A percentile compares a stretch with the other conserved stretches of the same genome.
phyloP scores from a whole-genome alignment of 92 coral and sea anemone species.

The Actinostola sp. region DNA sequence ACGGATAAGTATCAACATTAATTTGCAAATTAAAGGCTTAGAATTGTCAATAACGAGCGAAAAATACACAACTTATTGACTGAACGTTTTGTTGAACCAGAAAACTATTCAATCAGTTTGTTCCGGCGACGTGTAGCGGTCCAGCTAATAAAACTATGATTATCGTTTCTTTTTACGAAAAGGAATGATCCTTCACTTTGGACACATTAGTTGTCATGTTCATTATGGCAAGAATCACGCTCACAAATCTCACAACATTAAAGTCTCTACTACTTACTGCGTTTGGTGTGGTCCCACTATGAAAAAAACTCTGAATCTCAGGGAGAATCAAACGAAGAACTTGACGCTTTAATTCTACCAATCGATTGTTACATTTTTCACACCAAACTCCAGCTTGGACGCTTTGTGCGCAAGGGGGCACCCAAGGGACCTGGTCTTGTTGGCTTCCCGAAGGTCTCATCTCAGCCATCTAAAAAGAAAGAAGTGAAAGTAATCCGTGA shows the following conservation, averaged over 20 bases:
- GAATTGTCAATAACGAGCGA: not conserved
- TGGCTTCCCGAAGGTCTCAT: constrained; percentile 51
- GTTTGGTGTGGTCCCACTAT: constrained; percentile 72
- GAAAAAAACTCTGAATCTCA: constrained; percentile 87
- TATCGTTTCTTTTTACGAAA: not conserved
- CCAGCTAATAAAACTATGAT: not conserved
- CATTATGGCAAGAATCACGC: too few relatives aligned
- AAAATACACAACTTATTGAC: not conserved
- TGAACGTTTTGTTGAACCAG: not conserved
- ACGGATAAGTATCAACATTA: constrained; percentile 14
- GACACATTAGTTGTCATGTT: too few relatives aligned
- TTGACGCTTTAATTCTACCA: constrained; percentile 91
- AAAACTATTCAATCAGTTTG: too few relatives aligned
- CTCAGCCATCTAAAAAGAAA: constrained; percentile 70
- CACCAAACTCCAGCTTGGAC: constrained; percentile 85
- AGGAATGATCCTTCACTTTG: not conserved
- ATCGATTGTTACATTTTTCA: constrained; percentile 95
- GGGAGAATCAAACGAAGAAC: constrained; percentile 88
- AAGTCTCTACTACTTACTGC: constrained; percentile 37
- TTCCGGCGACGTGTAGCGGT: too few relatives aligned
- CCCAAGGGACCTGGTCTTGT: constrained; percentile 21
- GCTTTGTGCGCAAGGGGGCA: constrained; percentile 24
- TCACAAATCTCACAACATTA: not conserved
- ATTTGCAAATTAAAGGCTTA: not conserved
- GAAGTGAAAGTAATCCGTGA: not conserved